A percentile compares a stretch with the other conserved stretches of the same genome.
Conservation (phyloP, 2,113 vertebrate species). For the Lepus timidus region DNA sequence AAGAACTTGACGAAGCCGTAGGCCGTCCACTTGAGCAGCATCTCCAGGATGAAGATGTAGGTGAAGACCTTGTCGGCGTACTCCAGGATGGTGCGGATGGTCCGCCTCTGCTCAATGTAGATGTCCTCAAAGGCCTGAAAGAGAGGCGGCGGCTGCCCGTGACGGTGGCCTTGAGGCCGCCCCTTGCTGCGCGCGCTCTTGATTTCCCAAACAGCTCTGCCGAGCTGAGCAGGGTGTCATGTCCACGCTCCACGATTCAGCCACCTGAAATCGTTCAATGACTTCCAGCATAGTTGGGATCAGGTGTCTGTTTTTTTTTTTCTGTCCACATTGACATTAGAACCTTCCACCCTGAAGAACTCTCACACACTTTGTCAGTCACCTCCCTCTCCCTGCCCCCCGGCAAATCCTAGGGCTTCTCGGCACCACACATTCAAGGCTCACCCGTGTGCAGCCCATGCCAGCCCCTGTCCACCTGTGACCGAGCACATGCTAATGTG, state of each 20-base stretch:
- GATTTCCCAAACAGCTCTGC: too few species aligned
- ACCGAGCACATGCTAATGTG: too few species aligned
- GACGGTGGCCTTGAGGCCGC: fast-evolving
- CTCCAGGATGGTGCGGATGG: slow-evolving; percentile 95
- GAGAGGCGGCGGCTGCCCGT: not conserved
- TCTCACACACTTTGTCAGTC: not conserved
- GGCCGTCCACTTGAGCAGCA: slow-evolving; percentile 99
- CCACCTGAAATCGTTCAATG: not conserved
- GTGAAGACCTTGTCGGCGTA: slow-evolving; percentile 98
- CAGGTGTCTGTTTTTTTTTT: too few species aligned
- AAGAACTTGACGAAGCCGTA: slow-evolving; percentile 99
- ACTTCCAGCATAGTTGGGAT: not conserved
- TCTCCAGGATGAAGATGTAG: slow-evolving; percentile 99
- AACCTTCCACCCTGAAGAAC: not conserved
- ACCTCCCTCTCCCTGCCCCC: not conserved
- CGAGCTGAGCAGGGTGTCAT: not conserved
- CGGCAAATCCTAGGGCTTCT: not conserved
- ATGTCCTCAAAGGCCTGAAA: slow-evolving; percentile 98
- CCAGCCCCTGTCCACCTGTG: too few species aligned
- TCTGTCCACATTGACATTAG: not conserved
- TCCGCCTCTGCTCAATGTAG: slow-evolving; percentile 98
- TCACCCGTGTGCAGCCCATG: fast-evolving
- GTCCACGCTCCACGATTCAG: not conserved
- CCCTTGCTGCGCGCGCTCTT: fast-evolving
- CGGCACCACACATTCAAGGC: not conserved